A percentile compares a stretch with the other conserved stretches of the same genome.
These are phyloP conservation scores for Myopa testacea DNA, from an alignment of 2,888 invertebrate species.

Conservation along the genomic window DNA sequence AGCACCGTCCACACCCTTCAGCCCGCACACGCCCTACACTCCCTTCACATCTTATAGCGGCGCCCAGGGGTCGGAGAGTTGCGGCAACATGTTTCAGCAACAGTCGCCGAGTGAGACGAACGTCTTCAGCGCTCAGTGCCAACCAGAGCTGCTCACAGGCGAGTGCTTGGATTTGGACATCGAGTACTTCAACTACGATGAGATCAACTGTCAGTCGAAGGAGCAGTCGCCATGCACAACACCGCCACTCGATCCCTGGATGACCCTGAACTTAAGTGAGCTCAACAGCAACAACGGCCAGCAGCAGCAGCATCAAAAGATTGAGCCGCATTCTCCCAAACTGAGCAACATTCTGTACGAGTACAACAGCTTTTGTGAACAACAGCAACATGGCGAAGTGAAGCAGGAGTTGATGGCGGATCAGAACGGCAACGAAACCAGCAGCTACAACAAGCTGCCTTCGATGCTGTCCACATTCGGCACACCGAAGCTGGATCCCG, in stretches of 20 bases:
- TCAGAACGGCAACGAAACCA: neutral
- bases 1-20: slow-evolving; percentile 52
- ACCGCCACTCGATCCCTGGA: slow-evolving; percentile 67
- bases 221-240: slow-evolving; percentile 69
- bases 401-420: slow-evolving; percentile 43
- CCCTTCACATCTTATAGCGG: slow-evolving; percentile 44
- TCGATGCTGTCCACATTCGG: slow-evolving; percentile 67
- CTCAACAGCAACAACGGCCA: slow-evolving; percentile 41
- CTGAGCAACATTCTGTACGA: slow-evolving; percentile 49
- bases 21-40: slow-evolving; percentile 52
- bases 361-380: slow-evolving; percentile 1
- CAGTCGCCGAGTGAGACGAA: neutral
- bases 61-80: neutral
- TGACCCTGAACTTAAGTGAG: slow-evolving; percentile 62
- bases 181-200: slow-evolving; percentile 68
- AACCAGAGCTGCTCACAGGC: slow-evolving; percentile 6
- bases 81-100: neutral
- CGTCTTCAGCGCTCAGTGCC: neutral
- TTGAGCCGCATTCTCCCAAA: slow-evolving; percentile 54
- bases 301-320: slow-evolving; percentile 36
- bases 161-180: slow-evolving; percentile 60
- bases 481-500: slow-evolving; percentile 59
- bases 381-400: slow-evolving; percentile 39
- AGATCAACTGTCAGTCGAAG: slow-evolving; percentile 69
- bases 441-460: slow-evolving; percentile 57